Percentiles rank a stretch among this genome's conserved stretches.
Evolutionary conservation across 1,140 invertebrate species (phyloP).

Genomic region (Chelonus insularis): DNA sequence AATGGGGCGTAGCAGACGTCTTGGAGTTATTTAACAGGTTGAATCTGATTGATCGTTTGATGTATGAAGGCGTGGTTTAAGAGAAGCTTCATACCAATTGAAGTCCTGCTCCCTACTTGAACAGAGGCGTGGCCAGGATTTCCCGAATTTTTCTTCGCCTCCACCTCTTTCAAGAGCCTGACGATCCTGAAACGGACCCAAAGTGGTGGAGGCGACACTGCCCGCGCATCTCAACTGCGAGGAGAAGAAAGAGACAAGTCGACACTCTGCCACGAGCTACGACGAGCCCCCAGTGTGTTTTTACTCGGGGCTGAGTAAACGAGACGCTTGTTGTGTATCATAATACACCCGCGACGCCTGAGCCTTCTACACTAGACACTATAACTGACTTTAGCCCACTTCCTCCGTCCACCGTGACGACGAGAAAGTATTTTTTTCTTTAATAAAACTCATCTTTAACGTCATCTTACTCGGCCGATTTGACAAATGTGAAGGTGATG

Average conservation of each 20-base stretch:
- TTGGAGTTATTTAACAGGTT: not conserved
- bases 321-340: slow-evolving; percentile 58
- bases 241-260: slow-evolving; percentile 22
- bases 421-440: not conserved
- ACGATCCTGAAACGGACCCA: not conserved
- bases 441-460: not conserved
- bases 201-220: slow-evolving; percentile 2
- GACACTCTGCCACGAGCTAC: slow-evolving; percentile 37
- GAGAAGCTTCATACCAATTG: slow-evolving; percentile 13
- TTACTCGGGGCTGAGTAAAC: slow-evolving; percentile 60
- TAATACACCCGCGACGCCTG: slow-evolving; percentile 43
- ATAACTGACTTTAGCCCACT: not conserved
- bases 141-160: slow-evolving; percentile 28
- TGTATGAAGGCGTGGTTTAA: slow-evolving; percentile 13
- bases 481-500: too few species aligned
- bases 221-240: slow-evolving; percentile 1
- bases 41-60: slow-evolving; percentile 13
- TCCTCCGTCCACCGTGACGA: not conserved
- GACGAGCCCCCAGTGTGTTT: slow-evolving; percentile 57
- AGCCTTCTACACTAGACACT: not conserved
- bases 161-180: not conserved
- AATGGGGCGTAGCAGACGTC: not conserved
- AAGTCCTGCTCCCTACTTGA: not conserved
- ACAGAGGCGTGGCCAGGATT: slow-evolving; percentile 23
- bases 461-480: too few species aligned